phyloP scores from a whole-genome alignment of 2,113 vertebrate species.

The Tylochromis polylepis region DNA sequence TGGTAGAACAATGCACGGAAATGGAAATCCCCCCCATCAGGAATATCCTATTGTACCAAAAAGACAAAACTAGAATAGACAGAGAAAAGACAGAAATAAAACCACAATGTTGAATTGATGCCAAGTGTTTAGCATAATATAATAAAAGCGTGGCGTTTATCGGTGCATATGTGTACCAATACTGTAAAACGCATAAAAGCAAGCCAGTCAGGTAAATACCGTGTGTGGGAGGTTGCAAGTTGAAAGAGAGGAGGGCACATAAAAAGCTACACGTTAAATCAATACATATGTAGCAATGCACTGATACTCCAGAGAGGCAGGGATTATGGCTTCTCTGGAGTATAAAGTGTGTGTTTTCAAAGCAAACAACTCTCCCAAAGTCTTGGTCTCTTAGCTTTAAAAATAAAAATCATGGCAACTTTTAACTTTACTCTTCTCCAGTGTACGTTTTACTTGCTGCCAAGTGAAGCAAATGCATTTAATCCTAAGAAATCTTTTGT shows the following conservation, averaged over 20 bases:
- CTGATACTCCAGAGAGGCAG: not conserved
- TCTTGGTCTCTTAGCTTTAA: not conserved
- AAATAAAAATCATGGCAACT: not conserved
- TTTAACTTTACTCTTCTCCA: not conserved
- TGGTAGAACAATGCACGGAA: conserved; percentile 48
- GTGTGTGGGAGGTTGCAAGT: not conserved
- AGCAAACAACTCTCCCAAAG: not conserved
- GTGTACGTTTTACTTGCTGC: not conserved
- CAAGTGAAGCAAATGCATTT: not conserved
- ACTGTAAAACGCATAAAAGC: not conserved
- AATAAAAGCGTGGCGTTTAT: conserved; percentile 11
- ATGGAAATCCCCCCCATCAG: conserved; percentile 56
- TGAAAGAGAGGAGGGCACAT: not conserved
- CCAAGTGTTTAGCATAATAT: conserved; percentile 55
- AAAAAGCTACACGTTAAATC: not conserved
- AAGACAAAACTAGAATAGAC: conserved; percentile 46
- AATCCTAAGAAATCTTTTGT: not conserved
- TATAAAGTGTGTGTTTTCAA: not conserved
- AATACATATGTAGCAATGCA: not conserved
- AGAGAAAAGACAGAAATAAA: conserved; percentile 21
- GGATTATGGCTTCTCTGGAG: not conserved
- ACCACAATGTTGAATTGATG: conserved; percentile 11
- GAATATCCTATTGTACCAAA: conserved; percentile 60
- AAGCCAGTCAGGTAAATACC: not conserved
- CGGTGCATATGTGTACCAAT: not conserved